A percentile compares a stretch with the other conserved stretches of the same genome.
These are phyloP conservation scores for Holothuria leucospilota DNA, from an alignment of 53 echinoderm and acorn worm genomes.

Conservation along the genomic window DNA sequence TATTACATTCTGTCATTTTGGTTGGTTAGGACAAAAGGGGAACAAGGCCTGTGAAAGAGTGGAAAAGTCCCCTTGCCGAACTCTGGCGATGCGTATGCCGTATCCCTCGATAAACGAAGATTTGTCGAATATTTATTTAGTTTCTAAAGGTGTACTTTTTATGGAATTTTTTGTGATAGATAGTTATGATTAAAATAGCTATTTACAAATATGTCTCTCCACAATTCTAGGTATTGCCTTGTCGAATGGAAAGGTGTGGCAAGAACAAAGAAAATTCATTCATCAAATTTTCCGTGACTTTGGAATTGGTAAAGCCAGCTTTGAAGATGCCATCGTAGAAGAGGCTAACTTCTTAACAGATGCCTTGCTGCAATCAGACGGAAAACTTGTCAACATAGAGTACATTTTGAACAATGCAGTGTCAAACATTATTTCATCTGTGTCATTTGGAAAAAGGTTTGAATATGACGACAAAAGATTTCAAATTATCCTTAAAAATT, in stretches of 20 bases:
- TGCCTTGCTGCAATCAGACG: slow-evolving; percentile 2
- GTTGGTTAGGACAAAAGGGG: too few species aligned
- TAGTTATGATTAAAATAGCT: too few species aligned
- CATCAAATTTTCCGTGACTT: slow-evolving; percentile 35
- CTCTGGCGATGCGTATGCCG: too few species aligned
- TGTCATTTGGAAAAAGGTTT: slow-evolving; percentile 20
- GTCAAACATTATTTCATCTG: slow-evolving; percentile 1
- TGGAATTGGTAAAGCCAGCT: slow-evolving; percentile 39
- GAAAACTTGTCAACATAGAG: not conserved
- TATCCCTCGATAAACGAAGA: too few species aligned
- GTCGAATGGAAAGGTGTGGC: slow-evolving; percentile 29
- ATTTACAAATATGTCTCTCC: not conserved
- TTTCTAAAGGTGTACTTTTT: too few species aligned
- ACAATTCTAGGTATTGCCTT: not conserved
- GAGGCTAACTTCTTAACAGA: slow-evolving; percentile 34
- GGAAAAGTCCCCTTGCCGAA: too few species aligned
- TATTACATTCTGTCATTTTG: too few species aligned
- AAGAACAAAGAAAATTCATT: slow-evolving; percentile 32
- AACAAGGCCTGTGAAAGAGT: too few species aligned
- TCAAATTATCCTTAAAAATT: not conserved
- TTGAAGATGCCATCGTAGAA: slow-evolving; percentile 20
- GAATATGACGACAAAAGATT: slow-evolving; percentile 30
- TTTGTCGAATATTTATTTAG: too few species aligned
- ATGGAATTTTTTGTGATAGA: too few species aligned
- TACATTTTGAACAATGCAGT: slow-evolving; percentile 17